A percentile compares a stretch with the other conserved stretches of the same genome.
These are phyloP conservation scores for Episyrphus balteatus DNA, from an alignment of 1,140 invertebrate species.

Conservation along the genomic window DNA sequence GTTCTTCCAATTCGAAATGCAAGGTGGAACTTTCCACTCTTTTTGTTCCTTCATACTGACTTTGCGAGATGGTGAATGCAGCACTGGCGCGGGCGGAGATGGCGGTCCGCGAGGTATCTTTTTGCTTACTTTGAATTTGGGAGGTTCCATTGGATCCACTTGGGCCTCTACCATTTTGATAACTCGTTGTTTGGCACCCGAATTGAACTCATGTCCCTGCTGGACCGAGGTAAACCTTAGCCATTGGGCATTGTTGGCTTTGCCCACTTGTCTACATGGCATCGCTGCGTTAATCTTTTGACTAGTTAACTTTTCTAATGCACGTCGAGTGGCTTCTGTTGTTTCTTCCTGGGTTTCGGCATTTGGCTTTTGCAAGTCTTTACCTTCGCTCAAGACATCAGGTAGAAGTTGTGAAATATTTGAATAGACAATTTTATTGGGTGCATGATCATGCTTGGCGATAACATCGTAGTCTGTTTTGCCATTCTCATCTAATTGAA, in stretches of 20 bases:
- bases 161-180: constrained; percentile 94
- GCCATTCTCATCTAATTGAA: constrained; percentile 85
- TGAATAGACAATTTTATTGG: constrained; percentile 96
- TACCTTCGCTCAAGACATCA: constrained; percentile 83
- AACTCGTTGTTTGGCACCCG: constrained; percentile 93
- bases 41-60: constrained; percentile 98
- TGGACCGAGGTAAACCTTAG: constrained; percentile 96
- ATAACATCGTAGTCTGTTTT: constrained; percentile 97
- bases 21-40: constrained; percentile 99
- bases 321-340: constrained; percentile 73
- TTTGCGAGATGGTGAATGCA: constrained; percentile 96
- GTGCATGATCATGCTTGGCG: constrained; percentile 86
- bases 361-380: constrained; percentile 71
- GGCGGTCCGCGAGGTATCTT: constrained; percentile 96
- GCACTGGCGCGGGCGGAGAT: constrained; percentile 78
- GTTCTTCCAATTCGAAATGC: constrained; percentile 99
- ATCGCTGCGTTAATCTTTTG: constrained; percentile 87
- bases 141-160: constrained; percentile 97
- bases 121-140: constrained; percentile 91
- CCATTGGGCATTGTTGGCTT: constrained; percentile 83
- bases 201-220: constrained; percentile 90
- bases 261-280: constrained; percentile 85
- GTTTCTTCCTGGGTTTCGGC: constrained; percentile 77
- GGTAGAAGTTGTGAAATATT: constrained; percentile 89
- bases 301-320: constrained; percentile 77